Percentiles rank a stretch among this genome's conserved stretches.
Evolutionary conservation across 2,797 vertebrate genomes (phyloP).

Genomic region (Rhodeus uyekii): DNA sequence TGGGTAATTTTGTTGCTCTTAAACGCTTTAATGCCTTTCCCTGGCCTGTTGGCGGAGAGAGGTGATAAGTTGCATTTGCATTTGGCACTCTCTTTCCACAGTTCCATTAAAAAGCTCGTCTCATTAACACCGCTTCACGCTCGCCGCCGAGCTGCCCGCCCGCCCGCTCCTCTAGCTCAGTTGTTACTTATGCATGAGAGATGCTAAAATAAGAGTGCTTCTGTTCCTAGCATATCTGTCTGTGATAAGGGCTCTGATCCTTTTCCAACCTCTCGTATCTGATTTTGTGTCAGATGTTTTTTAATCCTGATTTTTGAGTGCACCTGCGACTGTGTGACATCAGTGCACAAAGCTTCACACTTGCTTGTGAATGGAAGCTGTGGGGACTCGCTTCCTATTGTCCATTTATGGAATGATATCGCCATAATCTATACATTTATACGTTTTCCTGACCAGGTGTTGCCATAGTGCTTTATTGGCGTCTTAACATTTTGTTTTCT

Average conservation of each 20-base stretch:
- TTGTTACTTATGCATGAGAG: conserved; percentile 38
- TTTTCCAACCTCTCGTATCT: conserved; percentile 29
- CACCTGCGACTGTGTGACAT: conserved; percentile 15
- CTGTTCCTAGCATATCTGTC: conserved; percentile 26
- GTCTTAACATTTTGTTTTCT: not conserved
- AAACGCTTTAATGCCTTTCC: conserved; percentile 72
- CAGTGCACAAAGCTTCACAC: conserved; percentile 18
- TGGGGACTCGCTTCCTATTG: not conserved
- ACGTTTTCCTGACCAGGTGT: not conserved
- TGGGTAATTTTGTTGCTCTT: conserved; percentile 71
- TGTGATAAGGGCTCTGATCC: conserved; percentile 27
- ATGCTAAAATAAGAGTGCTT: conserved; percentile 42
- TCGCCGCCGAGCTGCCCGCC: conserved; percentile 12
- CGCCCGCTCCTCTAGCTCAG: conserved; percentile 28
- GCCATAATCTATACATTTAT: not conserved
- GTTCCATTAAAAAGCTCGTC: conserved; percentile 50
- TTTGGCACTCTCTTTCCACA: conserved; percentile 56
- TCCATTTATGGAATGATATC: not conserved
- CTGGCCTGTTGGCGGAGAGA: conserved; percentile 61
- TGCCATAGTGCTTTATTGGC: not conserved
- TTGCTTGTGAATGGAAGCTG: not conserved
- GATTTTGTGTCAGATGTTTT: conserved; percentile 27
- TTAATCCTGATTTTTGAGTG: conserved; percentile 10
- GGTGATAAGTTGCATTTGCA: conserved; percentile 77
- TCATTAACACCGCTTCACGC: conserved; percentile 49